These are phyloP conservation scores for Perca schrenkii DNA, from an alignment of 2,113 vertebrate species.

Conservation along the genomic window DNA sequence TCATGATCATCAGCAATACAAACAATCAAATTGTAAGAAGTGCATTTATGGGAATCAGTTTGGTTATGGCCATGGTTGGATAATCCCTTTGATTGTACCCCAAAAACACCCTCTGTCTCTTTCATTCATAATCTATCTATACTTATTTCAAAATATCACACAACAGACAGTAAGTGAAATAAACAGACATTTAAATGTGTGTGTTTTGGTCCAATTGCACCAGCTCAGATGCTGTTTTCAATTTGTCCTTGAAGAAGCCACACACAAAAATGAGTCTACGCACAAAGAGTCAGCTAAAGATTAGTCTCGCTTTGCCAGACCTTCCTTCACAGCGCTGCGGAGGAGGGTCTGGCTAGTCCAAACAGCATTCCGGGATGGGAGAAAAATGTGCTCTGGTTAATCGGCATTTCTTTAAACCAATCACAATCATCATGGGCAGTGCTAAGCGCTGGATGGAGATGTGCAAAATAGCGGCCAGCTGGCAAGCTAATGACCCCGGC, in stretches of 20 bases:
- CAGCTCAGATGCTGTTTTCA: neutral
- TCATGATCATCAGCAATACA: neutral
- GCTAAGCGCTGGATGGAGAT: too few species aligned
- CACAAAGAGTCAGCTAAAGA: neutral
- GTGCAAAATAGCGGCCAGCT: too few species aligned
- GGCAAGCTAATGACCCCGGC: too few species aligned
- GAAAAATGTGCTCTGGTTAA: too few species aligned
- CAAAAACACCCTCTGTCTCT: neutral
- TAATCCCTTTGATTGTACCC: neutral
- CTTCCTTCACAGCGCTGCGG: too few species aligned
- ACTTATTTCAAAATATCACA: neutral
- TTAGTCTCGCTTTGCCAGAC: too few species aligned
- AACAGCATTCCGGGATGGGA: too few species aligned
- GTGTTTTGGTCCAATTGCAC: slow-evolving; percentile 4
- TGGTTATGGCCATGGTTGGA: neutral
- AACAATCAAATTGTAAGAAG: neutral
- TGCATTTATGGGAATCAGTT: neutral
- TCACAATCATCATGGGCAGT: too few species aligned
- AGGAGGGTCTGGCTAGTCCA: too few species aligned
- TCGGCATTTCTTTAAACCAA: too few species aligned
- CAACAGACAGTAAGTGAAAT: slow-evolving; percentile 1
- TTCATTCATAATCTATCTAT: neutral
- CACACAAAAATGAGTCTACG: neutral
- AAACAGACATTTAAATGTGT: neutral
- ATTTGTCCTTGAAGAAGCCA: neutral